phyloP scores from a whole-genome alignment of 2,888 invertebrate species.

The Ochlodes sylvanus region DNA sequence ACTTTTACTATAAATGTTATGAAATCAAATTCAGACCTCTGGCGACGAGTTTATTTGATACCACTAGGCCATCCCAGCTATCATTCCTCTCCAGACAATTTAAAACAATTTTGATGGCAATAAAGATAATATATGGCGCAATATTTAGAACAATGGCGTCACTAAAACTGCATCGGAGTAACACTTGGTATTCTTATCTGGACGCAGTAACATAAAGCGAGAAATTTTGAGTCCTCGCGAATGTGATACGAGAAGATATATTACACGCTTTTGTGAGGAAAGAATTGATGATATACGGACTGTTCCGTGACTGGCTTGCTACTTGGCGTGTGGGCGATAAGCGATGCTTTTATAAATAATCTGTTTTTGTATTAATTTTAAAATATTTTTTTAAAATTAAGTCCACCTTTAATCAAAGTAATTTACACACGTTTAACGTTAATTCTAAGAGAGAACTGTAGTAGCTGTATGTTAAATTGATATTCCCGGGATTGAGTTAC shows the following conservation, averaged over 20 bases:
- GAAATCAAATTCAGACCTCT: no score
- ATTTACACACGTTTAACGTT: no score
- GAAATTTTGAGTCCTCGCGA: conserved; percentile 32
- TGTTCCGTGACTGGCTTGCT: background rate
- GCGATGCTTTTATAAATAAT: background rate
- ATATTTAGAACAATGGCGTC: conserved; percentile 39
- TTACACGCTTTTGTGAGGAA: conserved; percentile 42
- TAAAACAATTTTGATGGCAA: conserved; percentile 43
- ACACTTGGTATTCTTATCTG: conserved; percentile 31
- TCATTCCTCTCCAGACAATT: conserved; percentile 28
- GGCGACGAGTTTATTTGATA: background rate
- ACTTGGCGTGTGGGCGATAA: background rate
- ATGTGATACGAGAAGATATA: conserved; percentile 41
- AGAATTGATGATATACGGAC: conserved; percentile 45
- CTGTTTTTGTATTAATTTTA: no score
- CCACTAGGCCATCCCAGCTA: background rate
- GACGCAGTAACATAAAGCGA: conserved; percentile 20
- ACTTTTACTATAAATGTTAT: no score
- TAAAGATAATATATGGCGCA: conserved; percentile 42
- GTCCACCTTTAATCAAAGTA: no score
- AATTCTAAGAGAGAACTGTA: no score
- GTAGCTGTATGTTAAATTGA: no score
- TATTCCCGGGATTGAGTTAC: no score
- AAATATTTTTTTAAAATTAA: no score
- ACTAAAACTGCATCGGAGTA: conserved; percentile 33